These are phyloP conservation scores for Thamnophis sirtalis DNA, from an alignment of 2,113 vertebrate genomes.

Conservation along the genomic window DNA sequence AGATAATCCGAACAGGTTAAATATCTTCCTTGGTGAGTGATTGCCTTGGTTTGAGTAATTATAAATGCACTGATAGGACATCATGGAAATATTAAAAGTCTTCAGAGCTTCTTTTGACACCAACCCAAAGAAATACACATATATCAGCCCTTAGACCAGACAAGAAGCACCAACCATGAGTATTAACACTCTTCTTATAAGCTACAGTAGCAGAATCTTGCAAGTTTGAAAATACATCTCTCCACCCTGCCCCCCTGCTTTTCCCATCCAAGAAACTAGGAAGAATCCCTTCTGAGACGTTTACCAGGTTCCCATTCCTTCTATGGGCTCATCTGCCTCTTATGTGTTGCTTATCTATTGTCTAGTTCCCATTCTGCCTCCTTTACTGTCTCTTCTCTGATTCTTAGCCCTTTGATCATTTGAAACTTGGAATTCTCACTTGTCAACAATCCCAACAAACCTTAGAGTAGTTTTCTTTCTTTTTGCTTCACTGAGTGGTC, in stretches of 20 bases:
- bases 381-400: neutral
- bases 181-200: neutral
- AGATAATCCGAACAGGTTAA: neutral
- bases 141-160: neutral
- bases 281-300: neutral
- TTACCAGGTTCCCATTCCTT: neutral
- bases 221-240: neutral
- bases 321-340: neutral
- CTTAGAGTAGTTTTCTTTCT: neutral
- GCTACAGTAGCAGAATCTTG: neutral
- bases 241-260: neutral
- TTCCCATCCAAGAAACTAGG: neutral
- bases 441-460: neutral
- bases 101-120: neutral
- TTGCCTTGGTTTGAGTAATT: neutral
- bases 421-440: neutral
- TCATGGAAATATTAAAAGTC: neutral
- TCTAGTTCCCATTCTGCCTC: neutral
- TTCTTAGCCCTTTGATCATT: neutral
- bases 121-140: neutral
- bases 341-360: neutral
- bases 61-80: neutral
- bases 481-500: neutral
- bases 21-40: neutral
- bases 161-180: neutral